Evolutionary conservation across 1,140 invertebrate genomes (phyloP).

Genomic region (Solen grandis): DNA sequence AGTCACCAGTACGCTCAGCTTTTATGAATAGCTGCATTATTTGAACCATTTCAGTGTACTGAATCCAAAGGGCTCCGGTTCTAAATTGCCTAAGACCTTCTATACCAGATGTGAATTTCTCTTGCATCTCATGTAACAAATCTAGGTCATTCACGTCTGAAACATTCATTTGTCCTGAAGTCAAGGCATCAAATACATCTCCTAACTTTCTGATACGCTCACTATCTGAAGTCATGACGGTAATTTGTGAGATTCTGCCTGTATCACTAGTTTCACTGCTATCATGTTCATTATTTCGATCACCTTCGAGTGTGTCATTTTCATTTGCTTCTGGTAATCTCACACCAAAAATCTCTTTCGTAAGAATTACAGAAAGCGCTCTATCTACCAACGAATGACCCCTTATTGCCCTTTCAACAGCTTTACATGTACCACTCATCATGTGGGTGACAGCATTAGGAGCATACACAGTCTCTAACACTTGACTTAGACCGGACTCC

Average conservation of each 20-base stretch:
- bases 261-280: neutral
- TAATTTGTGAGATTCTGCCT: neutral
- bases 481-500: slow-evolving; percentile 58
- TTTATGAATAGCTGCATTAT: slow-evolving; percentile 62
- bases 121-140: slow-evolving; percentile 37
- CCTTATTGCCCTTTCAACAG: slow-evolving; percentile 78
- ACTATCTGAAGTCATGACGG: too few species aligned
- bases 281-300: neutral
- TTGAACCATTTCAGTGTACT: slow-evolving; percentile 67
- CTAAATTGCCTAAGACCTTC: neutral
- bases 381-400: slow-evolving; percentile 75
- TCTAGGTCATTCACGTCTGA: neutral
- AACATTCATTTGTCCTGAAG: neutral
- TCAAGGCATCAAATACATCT: too few species aligned
- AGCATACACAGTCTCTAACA: slow-evolving; percentile 62
- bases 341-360: neutral
- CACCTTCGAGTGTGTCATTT: too few species aligned
- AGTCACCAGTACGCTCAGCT: slow-evolving; percentile 69
- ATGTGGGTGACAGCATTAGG: slow-evolving; percentile 75
- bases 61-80: slow-evolving; percentile 57
- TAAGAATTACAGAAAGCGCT: slow-evolving; percentile 47
- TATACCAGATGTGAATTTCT: slow-evolving; percentile 47
- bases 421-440: slow-evolving; percentile 77
- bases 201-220: too few species aligned
- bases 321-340: too few species aligned